Evolutionary conservation across 2,113 vertebrate genomes (phyloP), one percentile per base, ranked within the genome.

Genomic region (Phalacrocorax aristotelis): DNA sequence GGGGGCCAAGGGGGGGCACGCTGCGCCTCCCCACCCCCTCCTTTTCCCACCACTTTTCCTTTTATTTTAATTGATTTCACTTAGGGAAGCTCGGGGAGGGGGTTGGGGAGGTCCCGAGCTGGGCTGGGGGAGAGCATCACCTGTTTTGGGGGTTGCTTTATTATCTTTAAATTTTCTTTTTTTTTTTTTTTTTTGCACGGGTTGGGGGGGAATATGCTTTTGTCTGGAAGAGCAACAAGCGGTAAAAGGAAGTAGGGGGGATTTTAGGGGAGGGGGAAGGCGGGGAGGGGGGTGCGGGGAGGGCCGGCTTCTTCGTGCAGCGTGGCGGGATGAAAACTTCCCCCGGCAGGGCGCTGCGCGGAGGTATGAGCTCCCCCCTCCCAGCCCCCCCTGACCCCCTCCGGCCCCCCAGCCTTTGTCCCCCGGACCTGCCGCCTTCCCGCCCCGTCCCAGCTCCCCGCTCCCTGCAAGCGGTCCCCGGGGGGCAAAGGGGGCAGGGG

Each of bases 141-240:
- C 71, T 62, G 40, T 2, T 51, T 30, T 36, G 13, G 19, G 34
- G 49, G 20, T 44, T 29, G 38, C 3, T 82, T 32, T 65, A 4
- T 30, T 44, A 44, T 44, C 42, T 38, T 38, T 38, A 38, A 38
- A 38, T 42, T 42, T 42, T 42, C 13, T 42, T 42, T 42, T 42
- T 42, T 42, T 15, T 51, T 48, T 48, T 48, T n/a, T 65, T 13
- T 38, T 22, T n/a, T 20, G 26, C 64, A 25, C 11, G 19, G 16
- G 22, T 44, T 38, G 38, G 38, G 34, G 40, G 38, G 42, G 38
- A 66, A 40, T 29, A 21, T 3, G 89, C 49, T 83, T 91, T 88
- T 84, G 78, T 91, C 34, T 52, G 88, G 29, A 30, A 36, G 55
- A 84, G 83, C 69, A 80, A 84, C 62, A 90, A 89, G 74, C 46